Base-by-base conservation (phyloP, 2,113 vertebrate species). In the Opisthocomus hoazin region DNA sequence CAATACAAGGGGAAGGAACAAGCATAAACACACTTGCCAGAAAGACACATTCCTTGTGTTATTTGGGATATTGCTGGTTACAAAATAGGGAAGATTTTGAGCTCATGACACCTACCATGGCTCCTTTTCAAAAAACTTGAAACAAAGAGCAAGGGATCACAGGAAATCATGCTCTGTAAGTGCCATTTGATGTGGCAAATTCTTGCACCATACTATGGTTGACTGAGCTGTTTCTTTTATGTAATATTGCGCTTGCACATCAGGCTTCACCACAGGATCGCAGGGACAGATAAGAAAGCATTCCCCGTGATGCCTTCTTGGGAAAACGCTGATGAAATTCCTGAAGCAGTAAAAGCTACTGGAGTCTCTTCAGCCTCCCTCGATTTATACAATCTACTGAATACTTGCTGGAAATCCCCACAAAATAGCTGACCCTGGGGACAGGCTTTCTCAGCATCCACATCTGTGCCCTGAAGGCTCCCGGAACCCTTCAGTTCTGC, bases 151-250 rank as follows among this genome's bases (percentile, higher is more conserved):
- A 61, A 85, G 65, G 53, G 48, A 51, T 51, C 74, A 26, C 87
- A 91, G 94, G 91, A 93, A 96, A 82, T 87, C 73, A 30, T 84
- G 68, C 73, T 84, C 29, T 23, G 48, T 80, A 79, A 92, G 56
- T 79, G 65, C 73, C 83, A 96, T 96, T 95, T 96, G 94, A 95
- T 97, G 96, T 96, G 96, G 96, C 68, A 87, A 89, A 76, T 79
- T 96, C 90, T 97, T 96, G 89, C 95, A 93, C 96, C 96, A 97
- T 82, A 50, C 61, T n/a, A 61, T 94, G 92, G 96, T 79, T 90
- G 92, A 66, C 70, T 79, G 94, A 91, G 66, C 76, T 9, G 4
- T 94, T 95, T 65, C 63, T 96, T 84, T 89, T 87, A 66, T 92
- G 90, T 87, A 94, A 74, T 61, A 32, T 30, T 91, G 80, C 69